Percentiles rank a stretch among this genome's conserved stretches.
Conservation (phyloP, 2,888 invertebrate species). For the Antheraea yamamai region DNA sequence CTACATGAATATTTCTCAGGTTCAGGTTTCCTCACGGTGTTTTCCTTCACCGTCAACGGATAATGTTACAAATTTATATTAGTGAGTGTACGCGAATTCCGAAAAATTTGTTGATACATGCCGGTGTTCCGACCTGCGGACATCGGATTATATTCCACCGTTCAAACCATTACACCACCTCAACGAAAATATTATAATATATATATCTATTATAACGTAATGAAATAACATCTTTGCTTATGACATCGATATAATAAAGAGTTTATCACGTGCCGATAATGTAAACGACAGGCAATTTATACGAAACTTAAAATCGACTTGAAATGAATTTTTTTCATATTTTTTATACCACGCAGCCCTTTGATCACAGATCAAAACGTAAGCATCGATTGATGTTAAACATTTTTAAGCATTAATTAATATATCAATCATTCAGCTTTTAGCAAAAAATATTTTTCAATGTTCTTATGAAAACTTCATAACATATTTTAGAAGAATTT, state of each 20-base stretch:
- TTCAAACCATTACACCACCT: no score
- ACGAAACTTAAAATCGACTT: neutral
- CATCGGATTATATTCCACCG: no score
- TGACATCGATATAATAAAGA: constrained; percentile 1
- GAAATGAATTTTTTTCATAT: neutral
- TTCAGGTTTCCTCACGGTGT: no score
- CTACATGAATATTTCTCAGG: no score
- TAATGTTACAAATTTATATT: no score
- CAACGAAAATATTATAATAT: no score
- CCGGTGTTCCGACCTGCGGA: no score
- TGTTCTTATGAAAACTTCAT: neutral
- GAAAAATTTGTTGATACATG: no score
- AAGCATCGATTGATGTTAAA: neutral
- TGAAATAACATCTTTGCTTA: neutral
- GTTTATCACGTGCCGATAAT: neutral
- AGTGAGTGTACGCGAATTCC: no score
- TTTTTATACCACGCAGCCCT: neutral
- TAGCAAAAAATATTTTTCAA: neutral
- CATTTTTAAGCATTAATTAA: neutral
- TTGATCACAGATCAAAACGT: constrained; percentile 13
- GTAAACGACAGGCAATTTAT: constrained; percentile 5
- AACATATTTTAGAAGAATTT: neutral
- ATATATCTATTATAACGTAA: neutral
- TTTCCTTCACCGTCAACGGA: no score
- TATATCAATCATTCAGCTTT: neutral